Evolutionary conservation across 2,797 vertebrate species (phyloP).

Genomic region (Liparis tanakae): DNA sequence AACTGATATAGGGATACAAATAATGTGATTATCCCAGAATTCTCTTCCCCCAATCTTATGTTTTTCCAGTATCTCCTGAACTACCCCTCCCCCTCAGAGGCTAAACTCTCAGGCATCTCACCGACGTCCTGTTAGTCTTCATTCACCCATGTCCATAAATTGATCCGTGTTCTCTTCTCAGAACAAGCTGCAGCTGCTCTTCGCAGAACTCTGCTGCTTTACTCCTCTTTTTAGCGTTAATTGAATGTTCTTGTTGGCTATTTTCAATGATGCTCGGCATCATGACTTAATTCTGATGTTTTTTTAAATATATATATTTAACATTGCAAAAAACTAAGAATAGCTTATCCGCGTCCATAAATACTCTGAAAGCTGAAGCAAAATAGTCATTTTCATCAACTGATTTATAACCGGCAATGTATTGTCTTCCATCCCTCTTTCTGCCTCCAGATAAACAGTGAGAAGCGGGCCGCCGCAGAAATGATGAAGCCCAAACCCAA

Average conservation of each 20-base stretch:
- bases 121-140: slow-evolving; percentile 50
- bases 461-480: slow-evolving; percentile 93
- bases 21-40: slow-evolving; percentile 33
- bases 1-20: slow-evolving; percentile 10
- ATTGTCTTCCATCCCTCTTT: slow-evolving; percentile 38
- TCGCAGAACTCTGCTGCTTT: slow-evolving; percentile 48
- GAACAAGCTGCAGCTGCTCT: slow-evolving; percentile 42
- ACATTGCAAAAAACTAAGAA: slow-evolving; percentile 8
- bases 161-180: slow-evolving; percentile 62
- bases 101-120: slow-evolving; percentile 22
- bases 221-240: slow-evolving; percentile 20
- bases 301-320: slow-evolving; percentile 1
- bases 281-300: slow-evolving; percentile 4
- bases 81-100: slow-evolving; percentile 15
- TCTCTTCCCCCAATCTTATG: neutral
- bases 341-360: slow-evolving; percentile 1
- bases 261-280: slow-evolving; percentile 3
- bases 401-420: slow-evolving; percentile 44
- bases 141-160: slow-evolving; percentile 50
- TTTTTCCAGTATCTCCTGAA: slow-evolving; percentile 26
- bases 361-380: slow-evolving; percentile 6
- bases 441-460: slow-evolving; percentile 86
- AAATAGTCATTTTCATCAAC: slow-evolving; percentile 27
- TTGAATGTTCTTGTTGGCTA: slow-evolving; percentile 20
- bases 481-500: slow-evolving; percentile 96